These are phyloP conservation scores for Cynodonichthys magdalenae DNA, from an alignment of 2,797 vertebrate species.

Conservation along the genomic window DNA sequence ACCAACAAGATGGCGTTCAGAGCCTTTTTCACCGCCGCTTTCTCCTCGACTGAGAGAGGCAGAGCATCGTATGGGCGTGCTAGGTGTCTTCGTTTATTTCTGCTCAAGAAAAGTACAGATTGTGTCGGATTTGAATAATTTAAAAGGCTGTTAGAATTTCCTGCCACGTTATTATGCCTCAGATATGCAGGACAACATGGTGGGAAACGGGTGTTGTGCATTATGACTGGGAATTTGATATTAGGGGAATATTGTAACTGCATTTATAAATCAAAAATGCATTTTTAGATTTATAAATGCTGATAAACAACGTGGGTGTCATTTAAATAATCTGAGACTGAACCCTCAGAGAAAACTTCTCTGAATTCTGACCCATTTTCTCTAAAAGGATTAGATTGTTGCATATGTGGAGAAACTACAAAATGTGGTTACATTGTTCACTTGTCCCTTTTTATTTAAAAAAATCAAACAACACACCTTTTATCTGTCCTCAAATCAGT, in stretches of 20 bases:
- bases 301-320: not conserved
- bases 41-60: conserved; percentile 70
- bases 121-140: conserved; percentile 12
- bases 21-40: conserved; percentile 80
- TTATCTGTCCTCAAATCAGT: too few species aligned
- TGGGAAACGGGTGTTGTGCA: conserved; percentile 50
- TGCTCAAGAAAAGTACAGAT: conserved; percentile 16
- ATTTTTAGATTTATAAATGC: not conserved
- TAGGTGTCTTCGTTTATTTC: conserved; percentile 40
- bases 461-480: too few species aligned
- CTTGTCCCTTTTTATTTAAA: too few species aligned
- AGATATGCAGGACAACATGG: conserved; percentile 62
- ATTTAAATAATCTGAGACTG: not conserved
- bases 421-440: too few species aligned
- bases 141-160: conserved; percentile 9
- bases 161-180: conserved; percentile 19
- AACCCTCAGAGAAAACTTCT: not conserved
- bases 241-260: conserved; percentile 7
- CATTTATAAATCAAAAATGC: too few species aligned
- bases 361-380: not conserved
- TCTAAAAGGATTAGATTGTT: too few species aligned
- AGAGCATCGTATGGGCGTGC: conserved; percentile 63
- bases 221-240: conserved; percentile 34
- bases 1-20: conserved; percentile 96
- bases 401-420: too few species aligned